Evolutionary conservation across 2,888 invertebrate species (phyloP).

Genomic region (Dicyrtoma fusca): DNA sequence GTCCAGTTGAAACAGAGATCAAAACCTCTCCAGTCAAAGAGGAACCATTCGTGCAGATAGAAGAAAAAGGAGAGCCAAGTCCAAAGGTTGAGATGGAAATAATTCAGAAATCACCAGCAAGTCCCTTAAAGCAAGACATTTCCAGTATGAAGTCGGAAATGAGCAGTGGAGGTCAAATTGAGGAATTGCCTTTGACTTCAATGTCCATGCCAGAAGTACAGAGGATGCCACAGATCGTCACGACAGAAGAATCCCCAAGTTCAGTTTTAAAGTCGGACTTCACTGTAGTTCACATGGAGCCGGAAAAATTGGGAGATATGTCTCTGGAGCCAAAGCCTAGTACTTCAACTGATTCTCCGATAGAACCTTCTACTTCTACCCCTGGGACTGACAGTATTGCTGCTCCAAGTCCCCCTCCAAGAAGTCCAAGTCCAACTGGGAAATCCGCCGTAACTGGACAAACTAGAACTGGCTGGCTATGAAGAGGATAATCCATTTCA

Average conservation of each 20-base stretch:
- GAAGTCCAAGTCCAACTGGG: slow-evolving; percentile 41
- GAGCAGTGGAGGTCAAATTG: neutral
- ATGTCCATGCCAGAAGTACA: neutral
- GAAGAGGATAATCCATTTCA: neutral
- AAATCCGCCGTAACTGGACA: slow-evolving; percentile 52
- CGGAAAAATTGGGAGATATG: slow-evolving; percentile 10
- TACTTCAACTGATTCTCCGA: neutral
- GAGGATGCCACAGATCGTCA: no score
- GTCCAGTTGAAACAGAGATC: no score
- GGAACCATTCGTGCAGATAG: no score
- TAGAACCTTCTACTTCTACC: no score
- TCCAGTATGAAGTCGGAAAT: neutral
- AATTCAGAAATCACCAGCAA: no score
- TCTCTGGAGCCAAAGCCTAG: no score
- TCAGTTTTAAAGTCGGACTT: slow-evolving; percentile 16
- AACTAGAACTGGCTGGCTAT: slow-evolving; percentile 52
- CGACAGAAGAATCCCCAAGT: no score
- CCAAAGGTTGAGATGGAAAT: no score
- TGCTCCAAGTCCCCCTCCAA: neutral
- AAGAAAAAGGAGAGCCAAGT: no score
- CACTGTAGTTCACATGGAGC: slow-evolving; percentile 19
- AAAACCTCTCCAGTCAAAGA: no score
- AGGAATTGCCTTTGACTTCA: neutral
- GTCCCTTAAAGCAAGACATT: no score
- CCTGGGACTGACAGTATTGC: neutral